A percentile compares a stretch with the other conserved stretches of the same genome.
These are phyloP conservation scores for Napeogenes sylphis DNA, from an alignment of 2,888 invertebrate species.

Conservation along the genomic window DNA sequence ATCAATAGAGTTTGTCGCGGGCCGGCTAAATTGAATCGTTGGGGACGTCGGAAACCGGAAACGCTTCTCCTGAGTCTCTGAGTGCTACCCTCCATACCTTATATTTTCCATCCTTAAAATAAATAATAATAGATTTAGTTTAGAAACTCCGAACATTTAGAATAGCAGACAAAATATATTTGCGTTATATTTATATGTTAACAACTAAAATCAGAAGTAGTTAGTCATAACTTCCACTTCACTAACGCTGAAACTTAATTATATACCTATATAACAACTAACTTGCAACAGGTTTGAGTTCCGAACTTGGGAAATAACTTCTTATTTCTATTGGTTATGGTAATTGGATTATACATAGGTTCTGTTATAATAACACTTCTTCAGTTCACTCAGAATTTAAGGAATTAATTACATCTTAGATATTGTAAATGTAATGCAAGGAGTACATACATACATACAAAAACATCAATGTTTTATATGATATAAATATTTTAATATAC, in stretches of 20 bases:
- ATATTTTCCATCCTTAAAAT: conserved; percentile 24
- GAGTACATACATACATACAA: too few relatives aligned
- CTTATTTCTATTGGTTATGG: conserved; percentile 23
- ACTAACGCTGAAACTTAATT: conserved; percentile 15
- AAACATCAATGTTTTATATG: too few relatives aligned
- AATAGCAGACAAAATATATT: too few relatives aligned
- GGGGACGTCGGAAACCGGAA: conserved; percentile 63
- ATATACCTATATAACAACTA: conserved; percentile 12
- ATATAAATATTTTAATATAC: too few relatives aligned
- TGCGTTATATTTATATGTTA: background rate
- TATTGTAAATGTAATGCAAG: too few relatives aligned
- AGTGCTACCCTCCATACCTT: conserved; percentile 35
- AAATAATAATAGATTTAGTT: background rate
- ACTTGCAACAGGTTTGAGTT: conserved; percentile 54
- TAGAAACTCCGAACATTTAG: background rate
- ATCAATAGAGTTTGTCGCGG: conserved; percentile 72
- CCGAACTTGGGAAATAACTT: conserved; percentile 38
- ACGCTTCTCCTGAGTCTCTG: conserved; percentile 49
- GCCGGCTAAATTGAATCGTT: conserved; percentile 66
- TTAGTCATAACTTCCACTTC: conserved; percentile 27
- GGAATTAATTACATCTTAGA: too few relatives aligned
- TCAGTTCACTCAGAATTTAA: background rate
- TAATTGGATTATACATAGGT: conserved; percentile 23
- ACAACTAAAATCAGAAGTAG: conserved; percentile 21
- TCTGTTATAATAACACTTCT: background rate